A percentile compares a stretch with the other conserved stretches of the same genome.
Conservation (phyloP, 1,140 invertebrate species). For the Diploscapter pachys region DNA sequence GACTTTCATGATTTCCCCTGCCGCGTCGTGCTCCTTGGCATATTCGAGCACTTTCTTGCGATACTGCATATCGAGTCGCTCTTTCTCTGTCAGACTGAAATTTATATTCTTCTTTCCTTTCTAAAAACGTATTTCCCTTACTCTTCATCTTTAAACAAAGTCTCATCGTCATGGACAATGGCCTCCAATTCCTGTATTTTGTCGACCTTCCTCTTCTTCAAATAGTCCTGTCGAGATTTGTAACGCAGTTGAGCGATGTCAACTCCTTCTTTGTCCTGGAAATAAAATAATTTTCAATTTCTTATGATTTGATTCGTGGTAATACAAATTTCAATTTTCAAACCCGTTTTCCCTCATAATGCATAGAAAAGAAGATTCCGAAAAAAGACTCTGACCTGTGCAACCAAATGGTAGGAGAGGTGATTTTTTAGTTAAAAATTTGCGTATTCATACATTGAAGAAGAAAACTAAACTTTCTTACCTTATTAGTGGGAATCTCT, state of each 20-base stretch:
- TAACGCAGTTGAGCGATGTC: slow-evolving; percentile 77
- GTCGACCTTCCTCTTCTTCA: slow-evolving; percentile 90
- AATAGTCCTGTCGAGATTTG: slow-evolving; percentile 86
- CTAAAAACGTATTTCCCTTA: slow-evolving; percentile 59
- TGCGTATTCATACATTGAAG: too few species aligned
- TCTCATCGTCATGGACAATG: slow-evolving; percentile 93
- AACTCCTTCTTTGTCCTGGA: slow-evolving; percentile 76
- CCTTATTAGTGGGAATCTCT: slow-evolving; percentile 61
- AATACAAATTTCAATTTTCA: not conserved
- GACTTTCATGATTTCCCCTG: slow-evolving; percentile 81
- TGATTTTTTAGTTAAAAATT: too few species aligned
- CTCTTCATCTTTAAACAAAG: slow-evolving; percentile 82
- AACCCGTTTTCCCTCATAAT: not conserved
- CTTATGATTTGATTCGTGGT: slow-evolving; percentile 56
- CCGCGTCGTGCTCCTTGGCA: slow-evolving; percentile 91
- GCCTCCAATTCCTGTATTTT: slow-evolving; percentile 92
- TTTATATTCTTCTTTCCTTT: not conserved
- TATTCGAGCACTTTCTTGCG: slow-evolving; percentile 85
- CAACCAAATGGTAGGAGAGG: too few species aligned
- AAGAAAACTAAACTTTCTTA: slow-evolving; percentile 63
- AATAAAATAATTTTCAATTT: slow-evolving; percentile 72
- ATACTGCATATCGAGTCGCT: slow-evolving; percentile 78
- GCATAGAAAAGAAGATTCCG: too few species aligned
- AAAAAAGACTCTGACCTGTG: too few species aligned
- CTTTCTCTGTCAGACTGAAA: slow-evolving; percentile 74